Evolutionary conservation across 2,113 vertebrate species (phyloP).

Genomic region (Lampris megalopsis): DNA sequence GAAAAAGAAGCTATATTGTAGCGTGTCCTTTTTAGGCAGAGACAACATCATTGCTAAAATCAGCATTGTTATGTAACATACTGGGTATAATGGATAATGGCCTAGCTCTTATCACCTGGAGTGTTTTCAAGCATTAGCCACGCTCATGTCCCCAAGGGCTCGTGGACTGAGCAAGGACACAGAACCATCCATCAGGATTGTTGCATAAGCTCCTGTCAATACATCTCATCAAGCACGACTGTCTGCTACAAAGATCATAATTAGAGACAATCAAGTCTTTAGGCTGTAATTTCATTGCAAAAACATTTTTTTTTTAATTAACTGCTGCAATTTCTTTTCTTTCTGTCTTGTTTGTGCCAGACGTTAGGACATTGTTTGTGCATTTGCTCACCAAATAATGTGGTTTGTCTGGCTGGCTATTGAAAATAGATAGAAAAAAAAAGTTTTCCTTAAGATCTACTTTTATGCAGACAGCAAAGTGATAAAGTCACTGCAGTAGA

Average conservation of each 20-base stretch:
- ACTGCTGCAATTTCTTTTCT: neutral
- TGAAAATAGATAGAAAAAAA: neutral
- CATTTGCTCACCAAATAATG: neutral
- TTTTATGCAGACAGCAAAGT: conserved; percentile 9
- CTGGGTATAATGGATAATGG: conserved; percentile 10
- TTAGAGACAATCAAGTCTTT: neutral
- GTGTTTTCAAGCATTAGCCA: neutral
- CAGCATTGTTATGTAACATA: neutral
- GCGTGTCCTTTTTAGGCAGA: neutral
- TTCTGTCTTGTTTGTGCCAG: neutral
- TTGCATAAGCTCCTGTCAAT: neutral
- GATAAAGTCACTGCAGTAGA: conserved; percentile 28
- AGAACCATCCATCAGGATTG: neutral
- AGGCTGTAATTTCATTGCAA: neutral
- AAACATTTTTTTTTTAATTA: neutral
- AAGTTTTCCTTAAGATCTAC: neutral
- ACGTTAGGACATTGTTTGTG: neutral
- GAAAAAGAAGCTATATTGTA: too few species aligned
- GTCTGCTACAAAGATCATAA: neutral
- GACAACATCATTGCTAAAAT: neutral
- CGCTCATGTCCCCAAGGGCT: neutral
- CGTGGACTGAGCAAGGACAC: neutral
- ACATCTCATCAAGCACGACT: neutral
- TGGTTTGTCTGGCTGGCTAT: neutral
- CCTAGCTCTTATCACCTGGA: conserved; percentile 14